Evolutionary conservation across 2,113 vertebrate genomes (phyloP).

Genomic region (Tiliqua scincoides): DNA sequence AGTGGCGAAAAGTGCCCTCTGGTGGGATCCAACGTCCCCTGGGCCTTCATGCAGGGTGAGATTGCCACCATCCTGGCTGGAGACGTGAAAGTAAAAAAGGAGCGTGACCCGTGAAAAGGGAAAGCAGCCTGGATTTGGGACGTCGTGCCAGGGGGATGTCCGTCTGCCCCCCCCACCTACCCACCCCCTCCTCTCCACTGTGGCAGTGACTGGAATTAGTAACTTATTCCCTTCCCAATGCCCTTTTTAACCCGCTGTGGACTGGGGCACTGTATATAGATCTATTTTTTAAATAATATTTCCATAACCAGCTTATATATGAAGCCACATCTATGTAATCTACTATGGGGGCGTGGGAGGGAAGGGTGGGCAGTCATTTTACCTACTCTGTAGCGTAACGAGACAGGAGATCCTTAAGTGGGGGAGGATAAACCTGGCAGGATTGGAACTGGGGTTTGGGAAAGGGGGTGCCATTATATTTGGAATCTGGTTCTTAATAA

Average conservation of each 20-base stretch:
- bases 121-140: neutral
- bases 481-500: neutral
- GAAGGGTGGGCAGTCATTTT: neutral
- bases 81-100: slow-evolving; percentile 90
- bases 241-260: slow-evolving; percentile 15
- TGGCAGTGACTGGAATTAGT: slow-evolving; percentile 18
- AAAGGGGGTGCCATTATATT: neutral
- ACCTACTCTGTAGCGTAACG: neutral
- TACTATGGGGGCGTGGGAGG: neutral
- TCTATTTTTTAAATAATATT: slow-evolving; percentile 51
- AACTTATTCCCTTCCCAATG: slow-evolving; percentile 4
- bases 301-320: slow-evolving; percentile 42
- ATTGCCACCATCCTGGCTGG: slow-evolving; percentile 89
- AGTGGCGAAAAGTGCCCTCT: slow-evolving; percentile 88
- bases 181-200: neutral
- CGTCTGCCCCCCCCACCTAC: neutral
- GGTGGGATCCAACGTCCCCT: slow-evolving; percentile 87
- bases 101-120: slow-evolving; percentile 77
- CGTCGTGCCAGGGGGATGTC: neutral
- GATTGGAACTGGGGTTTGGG: neutral
- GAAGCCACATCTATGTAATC: slow-evolving; percentile 34
- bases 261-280: slow-evolving; percentile 30
- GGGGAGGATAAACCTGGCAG: slow-evolving; percentile 27
- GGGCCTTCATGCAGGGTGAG: slow-evolving; percentile 94
- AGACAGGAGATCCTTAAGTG: neutral